A percentile compares a stretch with the other conserved stretches of the same genome.
phyloP scores from a whole-genome alignment of 2,888 invertebrate genomes.

The Phorcus lineatus region DNA sequence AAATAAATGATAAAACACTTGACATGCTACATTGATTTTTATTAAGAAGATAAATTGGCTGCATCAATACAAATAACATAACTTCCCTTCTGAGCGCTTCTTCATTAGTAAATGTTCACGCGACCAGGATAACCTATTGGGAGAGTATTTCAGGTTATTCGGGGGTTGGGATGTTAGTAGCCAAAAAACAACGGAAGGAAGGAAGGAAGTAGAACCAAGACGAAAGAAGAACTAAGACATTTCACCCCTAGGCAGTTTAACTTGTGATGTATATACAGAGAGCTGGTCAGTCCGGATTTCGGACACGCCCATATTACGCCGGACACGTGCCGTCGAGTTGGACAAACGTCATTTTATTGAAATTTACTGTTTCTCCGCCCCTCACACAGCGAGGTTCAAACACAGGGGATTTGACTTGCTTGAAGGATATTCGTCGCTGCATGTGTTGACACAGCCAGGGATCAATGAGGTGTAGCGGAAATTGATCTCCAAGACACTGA shows the following conservation, averaged over 20 bases:
- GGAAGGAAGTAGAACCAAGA: too few relatives aligned
- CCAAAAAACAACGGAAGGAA: too few relatives aligned
- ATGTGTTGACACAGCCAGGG: neutral
- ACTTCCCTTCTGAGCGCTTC: neutral
- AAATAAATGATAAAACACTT: neutral
- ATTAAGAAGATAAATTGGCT: neutral
- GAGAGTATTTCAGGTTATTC: too few relatives aligned
- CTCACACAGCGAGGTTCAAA: neutral
- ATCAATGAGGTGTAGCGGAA: constrained; percentile 17
- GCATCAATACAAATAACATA: neutral
- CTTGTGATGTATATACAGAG: too few relatives aligned
- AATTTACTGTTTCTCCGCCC: constrained; percentile 9
- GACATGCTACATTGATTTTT: neutral
- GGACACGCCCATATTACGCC: neutral
- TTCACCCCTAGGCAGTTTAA: too few relatives aligned
- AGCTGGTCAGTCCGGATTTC: neutral
- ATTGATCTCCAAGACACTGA: neutral
- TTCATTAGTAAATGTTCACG: too few relatives aligned
- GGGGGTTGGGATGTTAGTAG: too few relatives aligned
- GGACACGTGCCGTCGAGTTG: neutral
- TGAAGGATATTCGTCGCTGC: constrained; percentile 2
- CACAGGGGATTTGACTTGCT: neutral
- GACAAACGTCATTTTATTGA: constrained; percentile 10
- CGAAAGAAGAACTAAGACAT: too few relatives aligned
- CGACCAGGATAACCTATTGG: too few relatives aligned